These are phyloP conservation scores for Malthinus flaveolus DNA, from an alignment of 2,888 invertebrate species.

Conservation along the genomic window DNA sequence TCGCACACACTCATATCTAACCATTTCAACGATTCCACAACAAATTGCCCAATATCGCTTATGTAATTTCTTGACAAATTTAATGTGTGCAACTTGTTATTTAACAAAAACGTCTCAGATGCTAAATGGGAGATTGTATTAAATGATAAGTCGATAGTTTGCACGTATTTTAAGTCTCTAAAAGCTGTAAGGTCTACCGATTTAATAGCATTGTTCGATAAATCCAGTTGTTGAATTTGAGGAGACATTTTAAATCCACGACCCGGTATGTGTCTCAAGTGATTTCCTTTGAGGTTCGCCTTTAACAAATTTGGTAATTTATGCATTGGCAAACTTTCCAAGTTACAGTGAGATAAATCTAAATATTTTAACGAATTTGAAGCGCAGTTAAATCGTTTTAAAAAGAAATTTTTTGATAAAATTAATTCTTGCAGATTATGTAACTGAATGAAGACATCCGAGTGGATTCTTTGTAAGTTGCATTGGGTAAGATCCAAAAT, in stretches of 20 bases:
- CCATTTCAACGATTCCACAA: slow-evolving; percentile 60
- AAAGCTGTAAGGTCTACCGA: slow-evolving; percentile 65
- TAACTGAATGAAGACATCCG: slow-evolving; percentile 61
- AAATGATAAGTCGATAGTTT: slow-evolving; percentile 68
- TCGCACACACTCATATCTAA: slow-evolving; percentile 70
- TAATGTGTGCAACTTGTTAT: slow-evolving; percentile 62
- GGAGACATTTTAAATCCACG: slow-evolving; percentile 66
- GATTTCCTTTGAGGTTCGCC: slow-evolving; percentile 65
- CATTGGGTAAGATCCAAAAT: slow-evolving; percentile 64
- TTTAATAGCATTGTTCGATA: slow-evolving; percentile 69
- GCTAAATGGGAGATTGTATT: slow-evolving; percentile 67
- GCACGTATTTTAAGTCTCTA: slow-evolving; percentile 60
- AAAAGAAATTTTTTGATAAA: slow-evolving; percentile 64
- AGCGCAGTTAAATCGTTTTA: slow-evolving; percentile 54
- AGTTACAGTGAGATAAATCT: slow-evolving; percentile 66
- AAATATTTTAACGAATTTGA: slow-evolving; percentile 60
- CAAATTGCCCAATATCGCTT: slow-evolving; percentile 60
- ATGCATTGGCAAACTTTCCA: slow-evolving; percentile 62
- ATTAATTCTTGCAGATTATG: slow-evolving; percentile 63
- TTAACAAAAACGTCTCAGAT: slow-evolving; percentile 62
- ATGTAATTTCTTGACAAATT: slow-evolving; percentile 70
- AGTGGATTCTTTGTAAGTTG: slow-evolving; percentile 57
- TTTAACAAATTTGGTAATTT: slow-evolving; percentile 65
- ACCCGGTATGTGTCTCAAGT: slow-evolving; percentile 61
- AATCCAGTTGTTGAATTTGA: slow-evolving; percentile 63